phyloP scores from a whole-genome alignment of 1,140 invertebrate genomes.

The Philotrypesis tridentata region DNA sequence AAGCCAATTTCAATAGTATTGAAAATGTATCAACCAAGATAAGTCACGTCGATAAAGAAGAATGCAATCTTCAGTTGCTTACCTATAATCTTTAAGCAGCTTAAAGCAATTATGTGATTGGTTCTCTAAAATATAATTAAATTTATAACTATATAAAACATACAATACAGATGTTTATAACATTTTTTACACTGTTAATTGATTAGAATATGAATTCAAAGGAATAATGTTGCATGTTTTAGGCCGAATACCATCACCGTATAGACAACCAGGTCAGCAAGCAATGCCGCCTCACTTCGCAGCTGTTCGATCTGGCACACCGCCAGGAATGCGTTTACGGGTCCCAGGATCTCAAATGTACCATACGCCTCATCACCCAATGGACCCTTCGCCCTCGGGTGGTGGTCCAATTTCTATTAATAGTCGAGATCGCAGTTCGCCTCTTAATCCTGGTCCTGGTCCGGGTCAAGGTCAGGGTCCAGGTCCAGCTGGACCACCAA shows the following conservation, averaged over 20 bases:
- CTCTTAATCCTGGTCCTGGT: no score
- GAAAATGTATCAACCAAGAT: not conserved
- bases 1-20: not conserved
- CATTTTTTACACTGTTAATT: no score
- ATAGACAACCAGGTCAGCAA: constrained; percentile 67
- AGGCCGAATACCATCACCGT: constrained; percentile 69
- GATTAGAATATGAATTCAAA: no score
- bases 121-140: no score
- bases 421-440: constrained; percentile 68
- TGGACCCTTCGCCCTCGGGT: constrained; percentile 76
- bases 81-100: no score
- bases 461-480: constrained; percentile 59
- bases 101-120: no score
- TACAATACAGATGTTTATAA: no score
- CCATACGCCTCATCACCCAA: constrained; percentile 72
- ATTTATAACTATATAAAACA: no score
- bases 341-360: constrained; percentile 71
- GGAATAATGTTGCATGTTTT: not conserved
- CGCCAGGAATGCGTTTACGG: constrained; percentile 67
- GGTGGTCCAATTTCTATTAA: constrained; percentile 73
- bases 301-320: constrained; percentile 66
- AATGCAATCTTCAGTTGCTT: not conserved
- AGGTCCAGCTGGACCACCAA: constrained; percentile 56
- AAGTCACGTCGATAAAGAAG: not conserved
- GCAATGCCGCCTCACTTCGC: constrained; percentile 69